Conservation (phyloP, 2,797 vertebrate genomes). For the Periparus ater region DNA sequence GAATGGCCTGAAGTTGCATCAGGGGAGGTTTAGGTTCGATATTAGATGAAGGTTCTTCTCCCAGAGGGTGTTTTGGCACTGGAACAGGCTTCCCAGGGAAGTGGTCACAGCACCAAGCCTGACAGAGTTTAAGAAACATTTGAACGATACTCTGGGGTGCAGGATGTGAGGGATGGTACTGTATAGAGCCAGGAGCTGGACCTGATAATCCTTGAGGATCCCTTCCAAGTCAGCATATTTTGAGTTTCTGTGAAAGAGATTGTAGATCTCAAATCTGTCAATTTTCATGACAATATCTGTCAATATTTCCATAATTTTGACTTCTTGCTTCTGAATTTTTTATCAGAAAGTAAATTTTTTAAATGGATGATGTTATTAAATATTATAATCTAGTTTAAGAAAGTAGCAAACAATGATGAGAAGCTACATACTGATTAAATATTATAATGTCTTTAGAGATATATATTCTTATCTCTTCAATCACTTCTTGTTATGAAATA, state of each 20-base stretch:
- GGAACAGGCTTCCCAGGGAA: neutral
- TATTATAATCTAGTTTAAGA: neutral
- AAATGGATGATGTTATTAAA: neutral
- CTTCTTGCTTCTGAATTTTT: neutral
- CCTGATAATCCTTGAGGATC: neutral
- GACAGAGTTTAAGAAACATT: neutral
- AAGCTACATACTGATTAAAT: neutral
- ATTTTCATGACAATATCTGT: neutral
- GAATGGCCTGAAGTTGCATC: neutral
- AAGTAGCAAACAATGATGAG: neutral
- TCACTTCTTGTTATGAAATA: neutral
- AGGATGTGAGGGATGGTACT: neutral
- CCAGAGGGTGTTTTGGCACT: fast-evolving
- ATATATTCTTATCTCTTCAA: neutral
- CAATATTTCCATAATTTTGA: neutral
- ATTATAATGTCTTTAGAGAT: neutral
- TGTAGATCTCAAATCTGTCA: neutral
- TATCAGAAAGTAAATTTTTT: neutral
- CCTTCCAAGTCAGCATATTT: neutral
- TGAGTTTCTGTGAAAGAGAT: neutral
- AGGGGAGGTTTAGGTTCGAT: neutral
- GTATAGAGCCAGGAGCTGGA: neutral
- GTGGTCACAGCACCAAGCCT: neutral
- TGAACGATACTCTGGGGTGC: too few relatives aligned
- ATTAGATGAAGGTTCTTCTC: neutral